Conservation (phyloP, 1,140 invertebrate species). For the Odontomachus brunneus region DNA sequence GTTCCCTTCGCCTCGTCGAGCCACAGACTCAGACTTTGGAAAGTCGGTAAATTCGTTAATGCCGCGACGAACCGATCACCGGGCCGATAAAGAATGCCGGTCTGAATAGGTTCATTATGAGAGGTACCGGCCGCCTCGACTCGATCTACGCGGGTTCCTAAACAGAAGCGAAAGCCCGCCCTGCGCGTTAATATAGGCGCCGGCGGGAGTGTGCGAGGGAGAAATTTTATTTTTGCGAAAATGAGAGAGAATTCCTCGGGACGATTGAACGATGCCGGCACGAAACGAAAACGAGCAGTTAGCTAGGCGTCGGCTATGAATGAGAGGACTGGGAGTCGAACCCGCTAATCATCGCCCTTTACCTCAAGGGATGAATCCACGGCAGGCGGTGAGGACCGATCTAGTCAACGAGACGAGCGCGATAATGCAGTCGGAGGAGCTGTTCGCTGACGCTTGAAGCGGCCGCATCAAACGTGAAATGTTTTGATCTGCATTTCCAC, state of each 20-base stretch:
- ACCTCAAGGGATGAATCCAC: neutral
- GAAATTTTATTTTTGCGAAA: slow-evolving; percentile 3
- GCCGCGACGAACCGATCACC: slow-evolving; percentile 20
- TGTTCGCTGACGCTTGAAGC: neutral
- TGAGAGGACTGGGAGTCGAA: slow-evolving; percentile 3
- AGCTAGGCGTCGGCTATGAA: neutral
- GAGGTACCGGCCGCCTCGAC: neutral
- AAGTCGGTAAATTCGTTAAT: slow-evolving; percentile 21
- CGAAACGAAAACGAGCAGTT: slow-evolving; percentile 17
- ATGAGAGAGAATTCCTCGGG: slow-evolving; percentile 22
- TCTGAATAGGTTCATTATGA: slow-evolving; percentile 24
- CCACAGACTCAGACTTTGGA: neutral
- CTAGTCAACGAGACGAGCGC: too few species aligned
- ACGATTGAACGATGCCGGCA: neutral
- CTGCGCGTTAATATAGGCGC: neutral
- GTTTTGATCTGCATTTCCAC: slow-evolving; percentile 33
- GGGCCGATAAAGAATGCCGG: neutral
- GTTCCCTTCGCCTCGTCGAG: too few species aligned
- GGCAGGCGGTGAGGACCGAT: too few species aligned
- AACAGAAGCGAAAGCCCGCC: slow-evolving; percentile 8
- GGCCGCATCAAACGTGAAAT: slow-evolving; percentile 26
- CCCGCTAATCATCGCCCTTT: slow-evolving; percentile 7
- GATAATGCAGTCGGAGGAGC: too few species aligned
- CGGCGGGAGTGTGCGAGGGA: too few species aligned
- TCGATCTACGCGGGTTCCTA: neutral